phyloP scores from a whole-genome alignment of 2,888 invertebrate genomes.

The Parasteatoda lunata region DNA sequence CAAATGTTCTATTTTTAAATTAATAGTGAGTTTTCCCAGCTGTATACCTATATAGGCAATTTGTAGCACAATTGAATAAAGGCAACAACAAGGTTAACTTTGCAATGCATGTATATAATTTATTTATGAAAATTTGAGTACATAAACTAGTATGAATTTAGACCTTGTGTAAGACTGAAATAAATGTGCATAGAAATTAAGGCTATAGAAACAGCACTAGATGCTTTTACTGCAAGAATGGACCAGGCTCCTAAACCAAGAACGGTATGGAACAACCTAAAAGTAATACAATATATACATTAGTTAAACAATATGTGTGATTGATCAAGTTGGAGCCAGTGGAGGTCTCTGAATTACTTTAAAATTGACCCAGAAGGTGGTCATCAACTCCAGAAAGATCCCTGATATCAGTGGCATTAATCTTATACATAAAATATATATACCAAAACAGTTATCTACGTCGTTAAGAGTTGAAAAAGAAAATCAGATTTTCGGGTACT shows the following conservation, averaged over 20 bases:
- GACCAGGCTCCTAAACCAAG: slow-evolving; percentile 82
- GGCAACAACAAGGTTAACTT: no score
- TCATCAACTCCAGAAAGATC: background rate
- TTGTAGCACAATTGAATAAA: background rate
- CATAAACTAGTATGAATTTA: slow-evolving; percentile 62
- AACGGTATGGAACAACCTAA: slow-evolving; percentile 74
- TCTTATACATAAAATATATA: background rate
- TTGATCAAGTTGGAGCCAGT: background rate
- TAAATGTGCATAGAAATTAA: slow-evolving; percentile 84
- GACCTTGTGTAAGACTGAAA: slow-evolving; percentile 72
- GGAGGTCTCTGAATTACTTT: background rate
- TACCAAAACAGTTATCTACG: background rate
- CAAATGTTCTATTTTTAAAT: no score
- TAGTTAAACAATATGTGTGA: background rate
- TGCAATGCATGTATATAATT: background rate
- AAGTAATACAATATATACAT: background rate
- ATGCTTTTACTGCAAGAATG: slow-evolving; percentile 81
- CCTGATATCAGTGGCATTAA: background rate
- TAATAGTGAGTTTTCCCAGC: no score
- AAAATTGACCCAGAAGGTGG: background rate
- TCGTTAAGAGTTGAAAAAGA: no score
- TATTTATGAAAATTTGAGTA: background rate
- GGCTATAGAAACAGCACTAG: slow-evolving; percentile 80
- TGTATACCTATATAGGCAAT: no score
- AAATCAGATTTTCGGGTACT: no score